Percentiles rank a stretch among this genome's conserved stretches.
phyloP scores from a whole-genome alignment of 2,113 vertebrate species.

The Onychostruthus taczanowskii region DNA sequence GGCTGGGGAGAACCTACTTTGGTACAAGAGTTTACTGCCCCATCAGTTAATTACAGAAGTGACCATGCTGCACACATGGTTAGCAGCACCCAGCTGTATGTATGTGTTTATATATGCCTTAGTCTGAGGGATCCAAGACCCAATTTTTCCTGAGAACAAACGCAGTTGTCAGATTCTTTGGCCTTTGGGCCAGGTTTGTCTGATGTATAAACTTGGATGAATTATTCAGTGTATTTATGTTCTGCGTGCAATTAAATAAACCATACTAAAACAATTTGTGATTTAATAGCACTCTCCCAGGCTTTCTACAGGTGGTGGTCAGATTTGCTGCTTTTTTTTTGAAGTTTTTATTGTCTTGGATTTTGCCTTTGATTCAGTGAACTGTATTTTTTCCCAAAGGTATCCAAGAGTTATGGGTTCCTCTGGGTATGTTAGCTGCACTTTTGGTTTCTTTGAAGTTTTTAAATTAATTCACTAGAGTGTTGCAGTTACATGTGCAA shows the following conservation, averaged over 20 bases:
- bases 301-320: neutral
- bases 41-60: neutral
- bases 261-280: neutral
- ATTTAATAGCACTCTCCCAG: neutral
- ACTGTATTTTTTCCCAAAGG: neutral
- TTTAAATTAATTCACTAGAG: neutral
- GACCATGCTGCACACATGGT: neutral
- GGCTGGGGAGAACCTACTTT: neutral
- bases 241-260: neutral
- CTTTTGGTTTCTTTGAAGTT: slow-evolving; percentile 3
- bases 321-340: neutral
- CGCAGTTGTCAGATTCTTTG: neutral
- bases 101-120: neutral
- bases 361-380: slow-evolving; percentile 7
- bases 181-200: neutral
- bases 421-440: neutral
- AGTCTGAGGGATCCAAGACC: neutral
- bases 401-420: neutral
- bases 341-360: neutral
- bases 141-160: neutral
- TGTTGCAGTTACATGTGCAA: neutral
- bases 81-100: neutral
- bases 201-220: neutral
- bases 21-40: neutral
- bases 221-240: neutral